Base-by-base conservation (phyloP, 2,888 invertebrate species). In the Synergus umbraculus region DNA sequence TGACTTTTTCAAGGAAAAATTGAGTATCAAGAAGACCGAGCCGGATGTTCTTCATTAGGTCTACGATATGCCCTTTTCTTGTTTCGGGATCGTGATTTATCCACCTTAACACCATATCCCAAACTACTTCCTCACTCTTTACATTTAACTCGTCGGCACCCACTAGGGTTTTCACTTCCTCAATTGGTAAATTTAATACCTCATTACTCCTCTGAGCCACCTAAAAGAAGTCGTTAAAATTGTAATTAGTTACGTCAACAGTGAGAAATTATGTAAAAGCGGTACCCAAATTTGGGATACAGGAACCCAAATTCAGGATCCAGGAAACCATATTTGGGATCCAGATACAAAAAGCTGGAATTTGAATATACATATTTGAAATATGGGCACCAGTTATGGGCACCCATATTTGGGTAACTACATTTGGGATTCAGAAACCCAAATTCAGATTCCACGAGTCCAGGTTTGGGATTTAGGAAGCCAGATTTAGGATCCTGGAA, bases 1-100 rank as follows among this genome's bases (percentile, higher is more conserved):
- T 97, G 0, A 97, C 97, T 89, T 96, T 96, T 91, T 98, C 98
- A 91, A 98, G 94, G 92, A 98, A 98, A 92, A 96, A 98, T 93
- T 97, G 94, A 2, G 97, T 97, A 85, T 97, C 97, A 88, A 98
- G 93, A 46, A 98, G 93, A 83, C 97, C 96, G 10, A 97, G 94
- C 37, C 97, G 94, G 84, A 97, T 96, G 86, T 96, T 96, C 82
- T 95, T 95, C 95, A 97, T 96, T 37, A 97, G 92, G 77, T 95
- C 94, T 1, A 97, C 96, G 43, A 98, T 96, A 90, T 96, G 94
- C 78, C 93, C 93, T 92, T 95, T 96, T 67, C 98, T 94, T 22
- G 93, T 93, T 37, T 95, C 95, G 0, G 96, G 95, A 86, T 97
- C 95, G 86, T 95, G 94, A 87, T 97, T 95, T 79, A 98, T 97